These are phyloP conservation scores for Eupeodes luniger DNA, from an alignment of 2,888 invertebrate species.

Conservation along the genomic window DNA sequence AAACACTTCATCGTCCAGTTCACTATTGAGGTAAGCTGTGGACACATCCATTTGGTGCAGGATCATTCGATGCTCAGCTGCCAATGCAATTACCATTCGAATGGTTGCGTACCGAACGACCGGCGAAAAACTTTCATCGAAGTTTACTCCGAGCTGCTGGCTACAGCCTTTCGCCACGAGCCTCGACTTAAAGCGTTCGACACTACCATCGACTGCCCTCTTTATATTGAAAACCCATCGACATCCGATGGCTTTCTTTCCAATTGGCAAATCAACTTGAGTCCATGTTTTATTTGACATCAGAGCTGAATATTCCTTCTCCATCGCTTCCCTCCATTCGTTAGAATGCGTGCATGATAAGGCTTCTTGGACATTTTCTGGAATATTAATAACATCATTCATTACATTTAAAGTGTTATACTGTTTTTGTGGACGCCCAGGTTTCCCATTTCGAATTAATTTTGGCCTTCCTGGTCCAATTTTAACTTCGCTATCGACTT, in stretches of 20 bases:
- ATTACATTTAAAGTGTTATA: background rate
- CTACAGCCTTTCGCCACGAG: constrained; percentile 63
- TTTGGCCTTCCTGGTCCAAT: constrained; percentile 12
- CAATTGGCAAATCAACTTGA: background rate
- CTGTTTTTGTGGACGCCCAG: constrained; percentile 6
- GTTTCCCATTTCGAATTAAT: constrained; percentile 1
- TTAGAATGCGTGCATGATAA: background rate
- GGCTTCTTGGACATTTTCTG: background rate
- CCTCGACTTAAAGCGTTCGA: constrained; percentile 27
- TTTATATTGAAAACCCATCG: constrained; percentile 34
- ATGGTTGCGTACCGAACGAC: constrained; percentile 65
- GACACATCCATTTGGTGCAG: constrained; percentile 52
- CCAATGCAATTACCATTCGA: constrained; percentile 62
- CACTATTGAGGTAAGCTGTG: constrained; percentile 50
- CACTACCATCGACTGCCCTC: constrained; percentile 8
- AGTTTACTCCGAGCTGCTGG: constrained; percentile 52
- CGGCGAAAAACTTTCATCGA: constrained; percentile 74
- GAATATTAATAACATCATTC: background rate
- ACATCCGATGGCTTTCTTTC: background rate
- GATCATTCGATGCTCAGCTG: constrained; percentile 54
- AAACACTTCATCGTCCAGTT: constrained; percentile 53
- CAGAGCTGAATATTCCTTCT: background rate
- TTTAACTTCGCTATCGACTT: too few species aligned
- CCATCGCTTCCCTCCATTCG: background rate
- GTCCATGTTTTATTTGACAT: constrained; percentile 15